phyloP scores from a whole-genome alignment of 2,888 invertebrate species.

The Rhamphomyia laevipes region DNA sequence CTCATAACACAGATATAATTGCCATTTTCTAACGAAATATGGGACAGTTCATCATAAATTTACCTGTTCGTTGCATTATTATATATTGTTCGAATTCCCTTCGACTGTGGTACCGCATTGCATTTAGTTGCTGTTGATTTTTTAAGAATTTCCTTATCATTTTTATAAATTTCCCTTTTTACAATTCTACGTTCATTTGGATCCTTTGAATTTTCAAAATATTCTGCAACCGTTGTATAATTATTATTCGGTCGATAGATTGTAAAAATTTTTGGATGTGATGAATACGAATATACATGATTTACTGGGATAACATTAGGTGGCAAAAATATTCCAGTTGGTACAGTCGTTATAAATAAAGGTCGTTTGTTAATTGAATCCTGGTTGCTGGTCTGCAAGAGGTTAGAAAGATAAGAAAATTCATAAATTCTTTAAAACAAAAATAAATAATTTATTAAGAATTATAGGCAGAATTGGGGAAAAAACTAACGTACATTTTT shows the following conservation, averaged over 20 bases:
- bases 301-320: constrained; percentile 41
- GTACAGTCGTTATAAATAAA: constrained; percentile 71
- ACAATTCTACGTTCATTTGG: not conserved
- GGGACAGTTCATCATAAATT: too few species aligned
- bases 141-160: too few species aligned
- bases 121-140: too few species aligned
- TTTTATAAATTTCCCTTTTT: too few species aligned
- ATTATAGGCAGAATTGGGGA: not conserved
- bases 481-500: constrained; percentile 17
- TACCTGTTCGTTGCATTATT: too few species aligned
- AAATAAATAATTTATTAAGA: not conserved
- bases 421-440: not conserved
- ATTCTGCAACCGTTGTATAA: not conserved
- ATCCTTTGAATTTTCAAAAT: not conserved
- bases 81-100: too few species aligned
- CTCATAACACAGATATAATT: too few species aligned
- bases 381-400: constrained; percentile 17
- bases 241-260: constrained; percentile 6
- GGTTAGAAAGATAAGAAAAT: not conserved
- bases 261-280: constrained; percentile 42
- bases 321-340: constrained; percentile 63
- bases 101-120: too few species aligned
- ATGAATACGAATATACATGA: constrained; percentile 53
- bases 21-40: too few species aligned
- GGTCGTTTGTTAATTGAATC: constrained; percentile 36